A percentile compares a stretch with the other conserved stretches of the same genome.
phyloP scores from a whole-genome alignment of 1,140 invertebrate species.

The Drosophila grimshawi region DNA sequence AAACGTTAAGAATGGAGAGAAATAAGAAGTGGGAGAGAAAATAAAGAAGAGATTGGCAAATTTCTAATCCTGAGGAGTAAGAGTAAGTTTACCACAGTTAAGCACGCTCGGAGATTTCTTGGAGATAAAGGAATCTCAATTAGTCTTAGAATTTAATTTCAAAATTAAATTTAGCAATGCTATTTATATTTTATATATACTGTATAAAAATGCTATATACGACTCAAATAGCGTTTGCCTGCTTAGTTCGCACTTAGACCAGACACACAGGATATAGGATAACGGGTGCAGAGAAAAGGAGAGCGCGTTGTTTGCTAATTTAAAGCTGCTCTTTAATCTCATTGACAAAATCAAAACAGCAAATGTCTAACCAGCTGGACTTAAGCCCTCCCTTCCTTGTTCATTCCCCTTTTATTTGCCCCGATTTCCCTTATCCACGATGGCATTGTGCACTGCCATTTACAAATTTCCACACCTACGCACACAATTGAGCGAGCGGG shows the following conservation, averaged over 20 bases:
- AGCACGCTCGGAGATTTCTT: too few relatives aligned
- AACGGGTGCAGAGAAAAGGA: background rate
- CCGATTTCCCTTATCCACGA: slow-evolving; percentile 15
- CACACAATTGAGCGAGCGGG: slow-evolving; percentile 71
- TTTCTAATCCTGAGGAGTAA: too few relatives aligned
- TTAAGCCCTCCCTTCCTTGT: slow-evolving; percentile 44
- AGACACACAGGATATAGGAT: background rate
- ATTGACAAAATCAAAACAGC: slow-evolving; percentile 67
- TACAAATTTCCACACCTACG: slow-evolving; percentile 76
- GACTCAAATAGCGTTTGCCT: background rate
- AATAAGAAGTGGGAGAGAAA: too few relatives aligned
- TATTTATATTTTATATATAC: too few relatives aligned
- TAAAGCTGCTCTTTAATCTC: slow-evolving; percentile 59
- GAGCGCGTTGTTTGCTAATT: slow-evolving; percentile 35
- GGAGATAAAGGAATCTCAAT: too few relatives aligned
- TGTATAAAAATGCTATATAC: too few relatives aligned
- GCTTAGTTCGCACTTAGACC: background rate
- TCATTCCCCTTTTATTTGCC: slow-evolving; percentile 33
- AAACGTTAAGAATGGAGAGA: too few relatives aligned
- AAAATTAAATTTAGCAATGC: too few relatives aligned
- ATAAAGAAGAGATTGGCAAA: too few relatives aligned
- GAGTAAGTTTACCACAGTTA: too few relatives aligned
- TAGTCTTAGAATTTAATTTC: too few relatives aligned
- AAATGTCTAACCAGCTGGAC: slow-evolving; percentile 62
- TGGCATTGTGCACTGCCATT: slow-evolving; percentile 44